phyloP scores from a whole-genome alignment of 2,797 vertebrate genomes.

The Coccyzus lansbergi region DNA sequence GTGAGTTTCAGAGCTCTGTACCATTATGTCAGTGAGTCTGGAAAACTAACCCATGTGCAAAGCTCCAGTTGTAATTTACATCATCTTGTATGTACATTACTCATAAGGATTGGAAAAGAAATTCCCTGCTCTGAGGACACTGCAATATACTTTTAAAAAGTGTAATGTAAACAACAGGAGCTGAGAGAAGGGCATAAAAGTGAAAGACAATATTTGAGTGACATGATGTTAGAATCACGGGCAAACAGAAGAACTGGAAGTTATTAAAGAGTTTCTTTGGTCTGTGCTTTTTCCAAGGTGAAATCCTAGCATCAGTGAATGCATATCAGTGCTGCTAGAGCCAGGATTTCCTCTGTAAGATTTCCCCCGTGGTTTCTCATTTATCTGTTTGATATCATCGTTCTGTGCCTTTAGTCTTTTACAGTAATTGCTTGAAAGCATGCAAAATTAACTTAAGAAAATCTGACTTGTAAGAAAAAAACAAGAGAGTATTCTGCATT shows the following conservation, averaged over 20 bases:
- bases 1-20: background rate
- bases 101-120: background rate
- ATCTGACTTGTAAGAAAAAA: background rate
- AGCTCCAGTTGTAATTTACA: background rate
- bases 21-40: fast-evolving
- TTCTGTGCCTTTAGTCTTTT: background rate
- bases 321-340: background rate
- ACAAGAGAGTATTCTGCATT: background rate
- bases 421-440: background rate
- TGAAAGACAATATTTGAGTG: background rate
- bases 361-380: background rate
- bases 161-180: background rate
- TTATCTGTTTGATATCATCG: background rate
- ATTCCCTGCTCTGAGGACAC: background rate
- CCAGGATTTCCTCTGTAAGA: background rate
- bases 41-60: background rate
- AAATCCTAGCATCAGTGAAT: background rate
- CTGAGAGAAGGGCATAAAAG: background rate
- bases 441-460: background rate
- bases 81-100: fast-evolving
- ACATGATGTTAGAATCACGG: background rate
- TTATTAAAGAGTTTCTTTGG: background rate
- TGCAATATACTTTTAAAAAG: background rate
- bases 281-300: background rate
- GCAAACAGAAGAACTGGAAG: background rate